Percentiles rank a stretch among this genome's conserved stretches.
Evolutionary conservation across 2,113 vertebrate species (phyloP).

Genomic region (Rhabdomys dilectus): DNA sequence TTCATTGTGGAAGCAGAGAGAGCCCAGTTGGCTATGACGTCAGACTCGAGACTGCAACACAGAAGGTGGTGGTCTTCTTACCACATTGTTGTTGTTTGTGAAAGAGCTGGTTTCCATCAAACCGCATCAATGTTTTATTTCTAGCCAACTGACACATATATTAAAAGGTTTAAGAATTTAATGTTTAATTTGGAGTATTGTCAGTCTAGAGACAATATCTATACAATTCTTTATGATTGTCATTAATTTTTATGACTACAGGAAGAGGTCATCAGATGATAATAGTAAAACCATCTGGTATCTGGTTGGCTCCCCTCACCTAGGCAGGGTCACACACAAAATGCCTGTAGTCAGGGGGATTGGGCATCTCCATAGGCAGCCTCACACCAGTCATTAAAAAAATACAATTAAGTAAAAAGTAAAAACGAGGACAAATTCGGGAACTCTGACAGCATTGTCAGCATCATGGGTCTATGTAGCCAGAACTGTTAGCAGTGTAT

Average conservation of each 20-base stretch:
- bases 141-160: neutral
- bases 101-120: neutral
- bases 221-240: neutral
- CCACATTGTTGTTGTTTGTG: conserved; percentile 1
- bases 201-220: neutral
- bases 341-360: neutral
- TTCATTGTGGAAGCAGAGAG: neutral
- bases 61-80: neutral
- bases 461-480: neutral
- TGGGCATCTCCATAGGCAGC: neutral
- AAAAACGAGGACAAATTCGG: neutral
- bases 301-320: neutral
- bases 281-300: neutral
- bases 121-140: neutral
- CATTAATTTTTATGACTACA: conserved; percentile 7
- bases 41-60: neutral
- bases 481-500: no score
- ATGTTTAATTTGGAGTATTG: neutral
- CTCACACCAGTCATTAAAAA: neutral
- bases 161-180: neutral
- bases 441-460: neutral
- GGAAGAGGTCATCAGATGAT: neutral
- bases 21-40: neutral
- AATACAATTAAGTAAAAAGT: neutral
- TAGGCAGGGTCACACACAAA: neutral